These are phyloP conservation scores for Anastrepha obliqua DNA, from an alignment of 1,140 invertebrate genomes.

Conservation along the genomic window DNA sequence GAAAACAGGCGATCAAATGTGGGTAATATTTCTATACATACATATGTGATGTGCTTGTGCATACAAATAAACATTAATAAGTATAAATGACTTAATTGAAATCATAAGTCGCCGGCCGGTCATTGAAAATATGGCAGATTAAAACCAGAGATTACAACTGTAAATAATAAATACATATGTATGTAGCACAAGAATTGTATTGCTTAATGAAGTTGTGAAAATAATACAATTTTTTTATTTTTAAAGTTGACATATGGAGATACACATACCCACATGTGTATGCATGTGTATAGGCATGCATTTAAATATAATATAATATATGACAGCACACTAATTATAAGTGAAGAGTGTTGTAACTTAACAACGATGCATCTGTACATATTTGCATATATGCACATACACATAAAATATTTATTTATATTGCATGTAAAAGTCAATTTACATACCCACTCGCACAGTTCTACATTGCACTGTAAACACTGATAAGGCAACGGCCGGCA, in stretches of 20 bases:
- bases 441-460: not conserved
- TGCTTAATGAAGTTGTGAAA: slow-evolving; percentile 6
- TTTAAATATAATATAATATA: no score
- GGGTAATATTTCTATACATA: not conserved
- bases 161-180: not conserved
- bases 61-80: not conserved
- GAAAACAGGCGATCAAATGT: not conserved
- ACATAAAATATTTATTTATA: not conserved
- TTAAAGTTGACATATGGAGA: not conserved
- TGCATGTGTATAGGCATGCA: no score
- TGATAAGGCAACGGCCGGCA: slow-evolving; percentile 14
- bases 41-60: not conserved
- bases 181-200: not conserved
- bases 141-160: slow-evolving; percentile 7
- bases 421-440: not conserved
- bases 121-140: slow-evolving; percentile 36
- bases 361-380: no score
- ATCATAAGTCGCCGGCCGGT: slow-evolving; percentile 5
- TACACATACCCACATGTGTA: not conserved
- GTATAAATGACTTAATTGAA: slow-evolving; percentile 39
- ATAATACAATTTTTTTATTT: not conserved
- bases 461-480: not conserved
- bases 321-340: no score
- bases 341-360: no score
- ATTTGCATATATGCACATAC: not conserved